phyloP scores from a whole-genome alignment of 2,888 invertebrate species.

The Agrotis segetum region DNA sequence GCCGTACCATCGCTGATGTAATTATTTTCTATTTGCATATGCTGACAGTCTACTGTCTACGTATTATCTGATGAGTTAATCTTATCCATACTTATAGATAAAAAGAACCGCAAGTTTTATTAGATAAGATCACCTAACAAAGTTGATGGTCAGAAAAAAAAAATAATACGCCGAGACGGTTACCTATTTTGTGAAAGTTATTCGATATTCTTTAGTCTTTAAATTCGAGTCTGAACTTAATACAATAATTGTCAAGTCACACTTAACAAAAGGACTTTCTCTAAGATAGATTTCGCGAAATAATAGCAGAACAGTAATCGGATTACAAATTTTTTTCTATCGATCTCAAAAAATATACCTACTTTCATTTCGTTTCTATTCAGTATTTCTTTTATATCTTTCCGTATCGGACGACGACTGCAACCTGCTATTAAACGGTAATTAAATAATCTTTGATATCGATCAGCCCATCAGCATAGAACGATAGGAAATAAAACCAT shows the following conservation, averaged over 20 bases:
- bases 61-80: background rate
- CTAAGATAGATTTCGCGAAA: background rate
- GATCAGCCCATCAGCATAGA: too few relatives aligned
- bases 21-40: constrained; percentile 36
- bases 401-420: too few relatives aligned
- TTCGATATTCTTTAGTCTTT: background rate
- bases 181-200: background rate
- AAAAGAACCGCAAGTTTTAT: background rate
- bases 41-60: constrained; percentile 12
- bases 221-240: too few relatives aligned
- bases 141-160: background rate
- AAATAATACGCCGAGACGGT: background rate
- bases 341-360: background rate
- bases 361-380: background rate
- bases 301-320: constrained; percentile 3
- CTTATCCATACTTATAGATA: background rate
- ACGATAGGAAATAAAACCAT: too few relatives aligned
- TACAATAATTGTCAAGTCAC: background rate
- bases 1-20: constrained; percentile 14
- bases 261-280: constrained; percentile 10
- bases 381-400: too few relatives aligned
- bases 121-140: background rate
- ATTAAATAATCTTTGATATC: too few relatives aligned
- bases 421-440: too few relatives aligned
- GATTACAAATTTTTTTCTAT: background rate